Evolutionary conservation across 2,797 vertebrate genomes (phyloP), one percentile per base, ranked within the genome.

Genomic region (Micropoecilia bifurca): DNA sequence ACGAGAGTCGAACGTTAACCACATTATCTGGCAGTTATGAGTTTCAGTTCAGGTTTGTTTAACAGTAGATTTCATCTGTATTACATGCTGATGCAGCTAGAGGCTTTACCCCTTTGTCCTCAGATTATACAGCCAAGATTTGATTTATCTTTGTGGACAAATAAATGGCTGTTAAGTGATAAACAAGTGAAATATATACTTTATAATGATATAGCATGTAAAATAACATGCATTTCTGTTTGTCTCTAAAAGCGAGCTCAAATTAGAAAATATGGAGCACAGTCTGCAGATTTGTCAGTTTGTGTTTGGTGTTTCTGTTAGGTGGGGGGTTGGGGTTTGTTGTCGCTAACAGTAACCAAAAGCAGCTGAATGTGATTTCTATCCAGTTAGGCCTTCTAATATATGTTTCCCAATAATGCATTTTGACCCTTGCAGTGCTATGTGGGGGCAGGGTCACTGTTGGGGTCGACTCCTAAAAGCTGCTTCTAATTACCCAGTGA

Each of bases 401-500:
- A 79, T 90, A 90, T 91, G 89, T 92, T 90, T 89, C 75, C 85
- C 74, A 76, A 85, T 89, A 84, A 89, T 88, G 79, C 79, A 41
- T 82, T 78, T 79, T 84, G 86, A 89, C 86, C 88, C 85, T 76
- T 30, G 22, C 80, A 86, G 88, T 66, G 85, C 71, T 45, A 81
- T 86, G 82, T 78, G 53, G 61, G 71, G 45, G 74, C 81, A 61
- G 84, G 86, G 87, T 93, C 90, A 81, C 18, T 46, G 76, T n/a
- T 79, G 79, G 79, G 83, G 86, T 87, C 43, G 61, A 71, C 87
- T 87, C 78, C 80, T 77, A 74, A 76, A 92, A 91, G 89, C 91
- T 93, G 91, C 83, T 91, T 91, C 85, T 93, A 90, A 94, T 95
- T 93, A 94, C 77, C 75, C 79, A 76, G 75, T 50, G 85, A 92